Base-by-base conservation (phyloP, 1,140 invertebrate species). In the Caenorhabditis tropicalis region DNA sequence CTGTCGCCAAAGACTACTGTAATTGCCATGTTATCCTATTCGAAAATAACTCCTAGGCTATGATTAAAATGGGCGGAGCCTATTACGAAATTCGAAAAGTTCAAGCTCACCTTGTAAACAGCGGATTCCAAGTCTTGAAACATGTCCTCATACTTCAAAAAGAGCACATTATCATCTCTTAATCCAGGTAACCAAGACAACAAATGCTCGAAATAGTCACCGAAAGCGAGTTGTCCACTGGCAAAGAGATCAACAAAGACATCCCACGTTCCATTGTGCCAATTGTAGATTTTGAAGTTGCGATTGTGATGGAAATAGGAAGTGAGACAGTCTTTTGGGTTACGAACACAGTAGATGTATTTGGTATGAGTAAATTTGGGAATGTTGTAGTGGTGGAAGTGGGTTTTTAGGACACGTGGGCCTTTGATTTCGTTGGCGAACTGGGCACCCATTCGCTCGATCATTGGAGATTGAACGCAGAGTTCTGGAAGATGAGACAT, bases 141-240 rank as follows among this genome's bases (percentile, higher is more conserved):
- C 90, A 91, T 91, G 33, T 91, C 88, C 83, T 91, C 90, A 48
- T 90, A 91, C 65, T 86, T 88, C 16, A 92, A 70, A 70, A 92
- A 92, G 6, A 91, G 85, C 12, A 92, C 87, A 84, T 92, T 92
- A 6, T 86, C 81, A 27, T 89, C 82, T 43, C 87, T 81, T 21
- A 88, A 46, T 16, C 88, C 87, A 5, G 89, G 86, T 21, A 91
- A 87, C 92, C 91, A 92, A 33, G 82, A 83, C 19, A 86, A 58
- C 46, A 92, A 86, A 82, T 92, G 91, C 29, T 92, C 90, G 49
- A 91, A 92, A 81, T 92, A 92, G 74, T 91, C 91, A 9, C 91
- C 91, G 79, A 92, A 92, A 31, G 87, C 91, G 5, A 92, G 51
- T 51, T 90, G 82, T 24, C 91, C 91, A 6, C 51, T 48, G 24